Base-by-base conservation (phyloP, 2,797 vertebrate species). In the Epinephelus awoara region DNA sequence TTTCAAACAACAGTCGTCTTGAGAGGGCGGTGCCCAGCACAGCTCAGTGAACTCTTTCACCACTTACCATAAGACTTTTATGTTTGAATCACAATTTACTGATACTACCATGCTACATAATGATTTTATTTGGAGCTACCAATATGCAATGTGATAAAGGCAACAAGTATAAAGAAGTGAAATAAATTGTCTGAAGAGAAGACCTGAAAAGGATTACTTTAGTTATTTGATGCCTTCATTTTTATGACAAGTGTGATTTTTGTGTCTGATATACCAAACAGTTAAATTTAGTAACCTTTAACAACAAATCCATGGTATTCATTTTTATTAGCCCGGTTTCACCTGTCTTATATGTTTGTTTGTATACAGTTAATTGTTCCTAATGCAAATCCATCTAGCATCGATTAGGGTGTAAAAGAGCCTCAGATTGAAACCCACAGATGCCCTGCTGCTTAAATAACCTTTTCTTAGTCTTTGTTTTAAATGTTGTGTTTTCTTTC, bases 401-500 rank as follows among this genome's bases (percentile, higher is more conserved):
- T 54, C 55, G 5, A 19, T 46, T 50, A 34, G 4, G 18, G 2
- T 47, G 34, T 38, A 64, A 19, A 49, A 49, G 44, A 12, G 40
- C 40, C 11, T 19, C 51, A 67, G 49, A 62, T 52, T 67, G 18
- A 67, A 52, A 75, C 19, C 19, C 3, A 19, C 50, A 50, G n/a
- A 68, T 52, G 5, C 5, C 10, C 5, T 63, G 14, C 27, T 13
- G 7, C 19, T 13, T 46, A 19, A 34, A 23, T 23, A 67, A 18
- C 6, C 4, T 21, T 5, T 67, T 5, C 12, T 5, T 10, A 13
- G 10, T 11, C 10, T 42, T 25, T 38, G 2, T 38, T 8, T 23
- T 59, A 6, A 56, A 40, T 66, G 10, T 27, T 50, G 27, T 17
- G 34, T 17, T 49, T 23, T 84, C 49, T 94, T 66, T 85, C 21